Evolutionary conservation across 2,113 vertebrate species (phyloP).

Genomic region (Epinephelus fuscoguttatus): DNA sequence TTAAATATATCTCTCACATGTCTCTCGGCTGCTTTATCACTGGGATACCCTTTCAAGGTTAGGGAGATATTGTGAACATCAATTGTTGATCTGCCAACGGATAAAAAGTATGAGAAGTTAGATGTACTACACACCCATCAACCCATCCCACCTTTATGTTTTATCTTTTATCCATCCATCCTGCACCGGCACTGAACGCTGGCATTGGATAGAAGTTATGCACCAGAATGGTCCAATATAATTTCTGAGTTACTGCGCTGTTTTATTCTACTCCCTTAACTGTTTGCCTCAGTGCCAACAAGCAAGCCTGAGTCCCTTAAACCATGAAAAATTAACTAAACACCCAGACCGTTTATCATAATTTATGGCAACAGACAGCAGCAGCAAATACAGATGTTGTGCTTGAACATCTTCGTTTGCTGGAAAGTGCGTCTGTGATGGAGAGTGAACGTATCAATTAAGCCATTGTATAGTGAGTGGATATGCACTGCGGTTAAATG

Average conservation of each 20-base stretch:
- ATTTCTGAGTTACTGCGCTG: background rate
- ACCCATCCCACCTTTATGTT: no score
- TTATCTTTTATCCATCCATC: background rate
- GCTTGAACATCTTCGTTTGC: constrained; percentile 47
- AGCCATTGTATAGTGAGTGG: constrained; percentile 12
- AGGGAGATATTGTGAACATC: background rate
- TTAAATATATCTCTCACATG: background rate
- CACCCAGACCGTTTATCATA: constrained; percentile 44
- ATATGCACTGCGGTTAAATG: constrained; percentile 22
- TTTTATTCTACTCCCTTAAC: constrained; percentile 24
- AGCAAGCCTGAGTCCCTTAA: constrained; percentile 10
- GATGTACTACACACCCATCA: background rate
- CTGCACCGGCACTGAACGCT: background rate
- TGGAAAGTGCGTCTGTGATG: constrained; percentile 16
- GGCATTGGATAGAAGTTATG: constrained; percentile 13
- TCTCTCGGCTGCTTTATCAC: background rate
- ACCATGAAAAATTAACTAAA: constrained; percentile 32
- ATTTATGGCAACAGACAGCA: constrained; percentile 42
- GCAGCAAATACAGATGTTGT: constrained; percentile 58
- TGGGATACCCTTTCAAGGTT: background rate
- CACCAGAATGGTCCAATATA: background rate
- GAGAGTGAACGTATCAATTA: constrained; percentile 59
- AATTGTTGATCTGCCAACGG: constrained; percentile 3
- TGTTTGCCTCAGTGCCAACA: constrained; percentile 20
- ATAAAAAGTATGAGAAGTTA: background rate